A percentile compares a stretch with the other conserved stretches of the same genome.
These are phyloP conservation scores for Lepidochitona cinerea DNA, from an alignment of 2,888 invertebrate genomes.

Conservation along the genomic window DNA sequence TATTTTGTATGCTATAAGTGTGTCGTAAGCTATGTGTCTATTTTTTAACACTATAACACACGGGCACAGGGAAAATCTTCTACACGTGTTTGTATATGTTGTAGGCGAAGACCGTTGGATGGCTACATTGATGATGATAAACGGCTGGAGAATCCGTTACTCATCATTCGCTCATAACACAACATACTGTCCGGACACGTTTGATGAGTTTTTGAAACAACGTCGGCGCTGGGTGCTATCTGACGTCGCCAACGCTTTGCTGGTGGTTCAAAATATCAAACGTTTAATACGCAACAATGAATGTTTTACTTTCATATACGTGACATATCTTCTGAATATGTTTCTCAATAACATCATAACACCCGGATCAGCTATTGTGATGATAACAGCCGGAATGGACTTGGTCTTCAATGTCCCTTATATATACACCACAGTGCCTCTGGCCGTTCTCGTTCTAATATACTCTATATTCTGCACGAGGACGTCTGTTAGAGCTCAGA, in stretches of 20 bases:
- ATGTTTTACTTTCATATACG: slow-evolving; percentile 44
- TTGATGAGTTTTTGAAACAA: slow-evolving; percentile 50
- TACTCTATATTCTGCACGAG: slow-evolving; percentile 40
- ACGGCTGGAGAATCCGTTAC: slow-evolving; percentile 52
- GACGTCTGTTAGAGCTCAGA: slow-evolving; percentile 23
- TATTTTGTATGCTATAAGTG: too few relatives aligned
- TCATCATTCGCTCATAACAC: slow-evolving; percentile 48
- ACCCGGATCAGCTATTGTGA: slow-evolving; percentile 41
- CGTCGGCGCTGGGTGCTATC: slow-evolving; percentile 48
- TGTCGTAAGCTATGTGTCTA: too few relatives aligned
- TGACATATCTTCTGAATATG: slow-evolving; percentile 45
- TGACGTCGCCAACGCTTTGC: slow-evolving; percentile 45
- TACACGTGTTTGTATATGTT: too few relatives aligned
- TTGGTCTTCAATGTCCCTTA: slow-evolving; percentile 42
- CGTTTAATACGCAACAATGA: slow-evolving; percentile 42
- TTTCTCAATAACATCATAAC: slow-evolving; percentile 48
- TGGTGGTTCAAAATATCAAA: slow-evolving; percentile 43
- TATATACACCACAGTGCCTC: slow-evolving; percentile 34
- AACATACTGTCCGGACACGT: slow-evolving; percentile 47
- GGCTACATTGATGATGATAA: slow-evolving; percentile 53
- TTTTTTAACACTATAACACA: too few relatives aligned
- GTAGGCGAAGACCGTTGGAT: slow-evolving; percentile 55
- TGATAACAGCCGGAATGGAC: slow-evolving; percentile 47
- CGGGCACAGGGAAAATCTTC: too few relatives aligned
- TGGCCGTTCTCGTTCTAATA: slow-evolving; percentile 29